Evolutionary conservation across 2,797 vertebrate species (phyloP).

Genomic region (Nyctibius grandis): DNA sequence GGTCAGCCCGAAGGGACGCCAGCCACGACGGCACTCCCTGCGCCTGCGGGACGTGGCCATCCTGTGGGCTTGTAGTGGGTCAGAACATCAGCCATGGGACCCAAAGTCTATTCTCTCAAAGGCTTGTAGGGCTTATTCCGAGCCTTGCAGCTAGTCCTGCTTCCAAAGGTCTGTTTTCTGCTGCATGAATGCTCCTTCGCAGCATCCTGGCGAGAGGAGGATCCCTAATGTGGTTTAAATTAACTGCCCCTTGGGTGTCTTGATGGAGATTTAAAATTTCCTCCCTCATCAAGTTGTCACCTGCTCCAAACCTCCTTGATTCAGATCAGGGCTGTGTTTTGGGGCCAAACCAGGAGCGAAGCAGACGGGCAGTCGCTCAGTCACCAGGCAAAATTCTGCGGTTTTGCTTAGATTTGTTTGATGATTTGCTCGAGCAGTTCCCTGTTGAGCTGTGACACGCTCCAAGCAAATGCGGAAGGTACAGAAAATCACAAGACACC

Average conservation of each 20-base stretch:
- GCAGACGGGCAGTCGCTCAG: background rate
- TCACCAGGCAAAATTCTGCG: background rate
- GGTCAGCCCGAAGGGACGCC: background rate
- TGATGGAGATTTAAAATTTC: background rate
- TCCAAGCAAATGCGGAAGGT: background rate
- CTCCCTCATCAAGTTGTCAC: background rate
- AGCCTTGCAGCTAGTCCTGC: background rate
- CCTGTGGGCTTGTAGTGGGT: fast-evolving
- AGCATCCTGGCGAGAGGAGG: background rate
- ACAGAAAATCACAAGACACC: background rate
- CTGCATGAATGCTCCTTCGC: fast-evolving
- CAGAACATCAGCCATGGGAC: background rate
- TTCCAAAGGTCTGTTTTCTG: background rate
- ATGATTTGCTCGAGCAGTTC: background rate
- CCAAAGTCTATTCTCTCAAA: background rate
- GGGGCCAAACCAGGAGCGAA: background rate
- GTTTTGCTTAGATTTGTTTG: background rate
- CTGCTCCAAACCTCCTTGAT: background rate
- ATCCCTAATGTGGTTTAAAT: background rate
- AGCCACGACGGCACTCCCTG: background rate
- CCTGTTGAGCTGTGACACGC: background rate
- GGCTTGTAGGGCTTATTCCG: background rate
- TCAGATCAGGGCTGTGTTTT: background rate
- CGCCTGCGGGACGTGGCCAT: background rate
- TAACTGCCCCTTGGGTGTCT: background rate